phyloP scores from a whole-genome alignment of 92 coral and sea anemone genomes.

The Porites evermanni region DNA sequence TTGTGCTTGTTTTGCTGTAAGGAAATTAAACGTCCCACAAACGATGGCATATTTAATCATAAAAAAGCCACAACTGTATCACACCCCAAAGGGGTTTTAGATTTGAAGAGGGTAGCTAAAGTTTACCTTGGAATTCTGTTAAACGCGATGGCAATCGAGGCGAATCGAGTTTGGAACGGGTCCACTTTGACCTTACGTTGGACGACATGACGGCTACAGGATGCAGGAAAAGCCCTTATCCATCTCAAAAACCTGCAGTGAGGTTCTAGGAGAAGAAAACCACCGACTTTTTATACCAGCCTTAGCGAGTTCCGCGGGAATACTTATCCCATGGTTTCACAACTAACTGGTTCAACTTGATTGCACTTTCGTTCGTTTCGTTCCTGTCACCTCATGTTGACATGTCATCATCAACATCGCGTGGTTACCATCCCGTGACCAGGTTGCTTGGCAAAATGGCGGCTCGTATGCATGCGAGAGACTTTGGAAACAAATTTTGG shows the following conservation, averaged over 20 bases:
- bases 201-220: constrained; percentile 40
- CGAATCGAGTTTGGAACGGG: constrained; percentile 83
- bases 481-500: background rate
- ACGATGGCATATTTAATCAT: no score
- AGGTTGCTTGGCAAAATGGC: constrained; percentile 71
- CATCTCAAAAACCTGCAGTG: background rate
- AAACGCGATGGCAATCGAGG: constrained; percentile 75
- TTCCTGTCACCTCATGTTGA: background rate
- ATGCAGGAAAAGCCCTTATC: background rate
- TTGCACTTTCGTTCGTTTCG: background rate
- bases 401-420: constrained; percentile 39
- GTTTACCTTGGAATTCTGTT: constrained; percentile 85
- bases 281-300: background rate
- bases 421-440: constrained; percentile 2
- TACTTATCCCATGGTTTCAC: background rate
- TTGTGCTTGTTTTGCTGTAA: no score
- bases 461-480: background rate
- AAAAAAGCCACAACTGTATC: background rate
- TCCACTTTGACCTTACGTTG: constrained; percentile 80
- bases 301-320: background rate
- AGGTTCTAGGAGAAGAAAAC: background rate
- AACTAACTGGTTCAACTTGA: background rate
- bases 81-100: background rate
- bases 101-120: background rate
- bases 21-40: no score